Conservation (phyloP, 2,888 invertebrate species). For the Sicus ferrugineus region DNA sequence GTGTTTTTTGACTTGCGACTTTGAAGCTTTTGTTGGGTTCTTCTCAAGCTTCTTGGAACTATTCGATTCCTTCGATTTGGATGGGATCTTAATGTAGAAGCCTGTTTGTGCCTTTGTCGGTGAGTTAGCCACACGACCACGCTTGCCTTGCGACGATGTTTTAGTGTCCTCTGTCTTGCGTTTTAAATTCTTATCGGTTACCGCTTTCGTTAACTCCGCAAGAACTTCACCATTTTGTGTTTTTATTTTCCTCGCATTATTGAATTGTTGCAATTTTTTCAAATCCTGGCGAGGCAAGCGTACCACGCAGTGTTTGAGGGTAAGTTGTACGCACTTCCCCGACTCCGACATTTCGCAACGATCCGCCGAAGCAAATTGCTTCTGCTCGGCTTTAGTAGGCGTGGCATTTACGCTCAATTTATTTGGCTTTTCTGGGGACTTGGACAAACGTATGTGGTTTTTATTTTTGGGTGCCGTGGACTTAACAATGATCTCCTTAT, state of each 20-base stretch:
- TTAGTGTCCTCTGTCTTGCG: no score
- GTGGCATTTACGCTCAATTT: conserved; percentile 33
- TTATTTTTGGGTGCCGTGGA: conserved; percentile 17
- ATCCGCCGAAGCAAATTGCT: conserved; percentile 39
- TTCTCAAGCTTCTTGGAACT: background rate
- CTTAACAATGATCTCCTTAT: background rate
- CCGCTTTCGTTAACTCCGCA: background rate
- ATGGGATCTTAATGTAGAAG: conserved; percentile 40
- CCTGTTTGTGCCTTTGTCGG: conserved; percentile 32
- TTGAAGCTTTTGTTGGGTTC: background rate
- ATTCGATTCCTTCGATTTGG: background rate
- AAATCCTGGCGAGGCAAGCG: conserved; percentile 41
- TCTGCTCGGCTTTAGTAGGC: conserved; percentile 47
- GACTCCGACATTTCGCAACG: background rate
- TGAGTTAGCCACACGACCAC: background rate
- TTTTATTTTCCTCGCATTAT: conserved; percentile 13
- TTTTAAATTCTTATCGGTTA: background rate
- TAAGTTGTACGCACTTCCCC: background rate
- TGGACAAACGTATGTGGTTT: background rate
- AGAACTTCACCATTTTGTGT: conserved; percentile 20
- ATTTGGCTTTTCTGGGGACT: background rate
- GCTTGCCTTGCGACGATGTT: background rate
- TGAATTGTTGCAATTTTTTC: conserved; percentile 33
- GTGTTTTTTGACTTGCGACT: background rate
- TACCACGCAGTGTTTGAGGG: conserved; percentile 41